phyloP scores from a whole-genome alignment of 2,888 invertebrate species.

The Limulus polyphemus region DNA sequence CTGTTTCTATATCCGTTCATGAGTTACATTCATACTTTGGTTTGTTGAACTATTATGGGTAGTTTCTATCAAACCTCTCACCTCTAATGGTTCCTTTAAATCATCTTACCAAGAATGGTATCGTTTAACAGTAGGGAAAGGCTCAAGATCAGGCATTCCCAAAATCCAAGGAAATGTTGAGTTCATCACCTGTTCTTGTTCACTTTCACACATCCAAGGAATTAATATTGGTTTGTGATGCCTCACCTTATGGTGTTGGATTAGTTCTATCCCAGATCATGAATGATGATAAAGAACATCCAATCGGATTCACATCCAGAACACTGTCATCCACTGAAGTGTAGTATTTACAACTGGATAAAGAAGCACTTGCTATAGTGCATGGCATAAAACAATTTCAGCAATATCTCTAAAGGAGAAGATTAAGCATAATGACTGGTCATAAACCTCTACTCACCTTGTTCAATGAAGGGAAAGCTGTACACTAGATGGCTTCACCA shows the following conservation, averaged over 20 bases:
- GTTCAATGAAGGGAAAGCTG: background rate
- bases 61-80: constrained; percentile 28
- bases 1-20: constrained; percentile 26
- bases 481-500: constrained; percentile 30
- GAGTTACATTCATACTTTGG: constrained; percentile 30
- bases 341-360: background rate
- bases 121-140: constrained; percentile 21
- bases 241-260: constrained; percentile 30
- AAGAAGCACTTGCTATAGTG: constrained; percentile 34
- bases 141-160: constrained; percentile 23
- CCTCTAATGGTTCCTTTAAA: constrained; percentile 27
- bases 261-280: constrained; percentile 30
- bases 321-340: constrained; percentile 22
- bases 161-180: constrained; percentile 26
- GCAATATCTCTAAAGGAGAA: constrained; percentile 35
- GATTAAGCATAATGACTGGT: constrained; percentile 37
- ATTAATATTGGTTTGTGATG: constrained; percentile 35
- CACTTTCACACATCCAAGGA: constrained; percentile 31
- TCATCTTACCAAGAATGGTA: constrained; percentile 20
- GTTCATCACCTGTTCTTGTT: constrained; percentile 26
- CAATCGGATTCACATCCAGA: constrained; percentile 26
- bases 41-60: constrained; percentile 29
- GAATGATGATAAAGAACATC: constrained; percentile 35
- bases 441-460: constrained; percentile 34
- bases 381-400: constrained; percentile 37